Evolutionary conservation across 2,888 invertebrate species (phyloP).

Genomic region (Polyommatus icarus): DNA sequence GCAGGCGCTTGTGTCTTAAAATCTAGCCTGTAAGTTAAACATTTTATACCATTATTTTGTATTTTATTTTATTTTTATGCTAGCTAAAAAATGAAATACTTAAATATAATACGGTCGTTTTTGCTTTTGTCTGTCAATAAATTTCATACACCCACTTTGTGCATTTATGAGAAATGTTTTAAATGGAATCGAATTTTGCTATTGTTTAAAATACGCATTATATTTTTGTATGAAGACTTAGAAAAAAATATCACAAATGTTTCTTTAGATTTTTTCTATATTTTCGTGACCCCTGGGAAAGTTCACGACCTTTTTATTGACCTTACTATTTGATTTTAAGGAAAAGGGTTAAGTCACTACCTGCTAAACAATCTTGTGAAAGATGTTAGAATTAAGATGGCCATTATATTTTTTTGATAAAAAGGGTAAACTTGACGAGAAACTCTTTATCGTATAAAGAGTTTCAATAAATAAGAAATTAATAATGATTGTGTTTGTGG

Average conservation of each 20-base stretch:
- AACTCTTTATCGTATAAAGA: not conserved
- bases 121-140: too few species aligned
- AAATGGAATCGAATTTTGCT: not conserved
- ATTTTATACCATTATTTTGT: too few species aligned
- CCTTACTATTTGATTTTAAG: not conserved
- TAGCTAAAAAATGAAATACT: too few species aligned
- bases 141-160: too few species aligned
- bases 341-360: slow-evolving; percentile 23
- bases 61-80: too few species aligned
- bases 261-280: slow-evolving; percentile 1
- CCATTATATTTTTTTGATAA: not conserved
- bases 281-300: slow-evolving; percentile 38
- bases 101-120: too few species aligned
- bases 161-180: too few species aligned
- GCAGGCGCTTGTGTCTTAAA: not conserved
- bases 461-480: not conserved
- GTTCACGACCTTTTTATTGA: slow-evolving; percentile 37
- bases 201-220: slow-evolving; percentile 20
- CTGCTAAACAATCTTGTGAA: not conserved
- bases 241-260: not conserved
- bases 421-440: not conserved
- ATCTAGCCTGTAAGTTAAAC: not conserved
- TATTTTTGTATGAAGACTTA: slow-evolving; percentile 16
- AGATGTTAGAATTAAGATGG: not conserved
- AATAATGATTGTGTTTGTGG: not conserved